Conservation (phyloP, 2,797 vertebrate species). For the Masticophis lateralis region DNA sequence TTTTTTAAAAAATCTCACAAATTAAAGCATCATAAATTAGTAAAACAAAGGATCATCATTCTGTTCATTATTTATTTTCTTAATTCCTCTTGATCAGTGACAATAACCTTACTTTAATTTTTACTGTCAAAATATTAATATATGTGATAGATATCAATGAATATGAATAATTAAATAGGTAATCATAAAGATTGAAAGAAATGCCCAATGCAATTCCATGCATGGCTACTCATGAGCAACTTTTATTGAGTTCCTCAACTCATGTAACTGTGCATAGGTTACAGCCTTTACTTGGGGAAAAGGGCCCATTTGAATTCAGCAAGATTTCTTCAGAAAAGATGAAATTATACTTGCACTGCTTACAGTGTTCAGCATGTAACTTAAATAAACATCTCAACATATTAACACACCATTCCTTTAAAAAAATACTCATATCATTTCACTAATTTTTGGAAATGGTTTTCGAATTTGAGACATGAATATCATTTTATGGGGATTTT, state of each 20-base stretch:
- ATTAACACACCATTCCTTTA: background rate
- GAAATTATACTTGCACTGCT: background rate
- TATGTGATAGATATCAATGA: background rate
- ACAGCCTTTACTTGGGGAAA: background rate
- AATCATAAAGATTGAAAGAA: background rate
- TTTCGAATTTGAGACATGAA: background rate
- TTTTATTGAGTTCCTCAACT: background rate
- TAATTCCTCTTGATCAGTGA: background rate
- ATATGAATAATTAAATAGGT: constrained; percentile 18
- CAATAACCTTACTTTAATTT: background rate
- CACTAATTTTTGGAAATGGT: background rate
- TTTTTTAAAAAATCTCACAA: background rate
- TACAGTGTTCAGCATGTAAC: fast-evolving
- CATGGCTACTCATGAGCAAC: background rate
- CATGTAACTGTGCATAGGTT: background rate
- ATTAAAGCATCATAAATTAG: background rate
- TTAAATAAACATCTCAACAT: background rate
- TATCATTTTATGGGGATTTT: background rate
- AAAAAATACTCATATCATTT: background rate
- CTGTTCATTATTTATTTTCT: fast-evolving
- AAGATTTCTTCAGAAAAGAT: background rate
- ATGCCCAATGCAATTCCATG: background rate
- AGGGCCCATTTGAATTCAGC: background rate
- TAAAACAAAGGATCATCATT: background rate
- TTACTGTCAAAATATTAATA: background rate